Evolutionary conservation across 2,797 vertebrate species (phyloP).

Genomic region (Premnoplex brunnescens): DNA sequence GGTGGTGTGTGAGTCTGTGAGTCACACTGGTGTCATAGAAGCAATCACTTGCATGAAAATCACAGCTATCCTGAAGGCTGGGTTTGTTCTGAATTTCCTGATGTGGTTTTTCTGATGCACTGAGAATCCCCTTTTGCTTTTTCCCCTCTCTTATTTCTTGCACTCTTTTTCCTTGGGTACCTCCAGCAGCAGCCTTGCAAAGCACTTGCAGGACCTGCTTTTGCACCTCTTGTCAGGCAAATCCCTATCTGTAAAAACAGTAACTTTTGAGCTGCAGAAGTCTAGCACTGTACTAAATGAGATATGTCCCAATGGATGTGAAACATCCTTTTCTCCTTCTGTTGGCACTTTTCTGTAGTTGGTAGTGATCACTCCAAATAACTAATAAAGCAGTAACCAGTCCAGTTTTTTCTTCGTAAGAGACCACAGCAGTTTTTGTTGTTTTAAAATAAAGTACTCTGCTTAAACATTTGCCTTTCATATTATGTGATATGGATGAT

Average conservation of each 20-base stretch:
- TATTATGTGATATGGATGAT: not conserved
- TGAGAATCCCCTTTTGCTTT: not conserved
- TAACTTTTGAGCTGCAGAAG: not conserved
- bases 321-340: not conserved
- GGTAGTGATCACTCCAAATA: not conserved
- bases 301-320: not conserved
- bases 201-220: not conserved
- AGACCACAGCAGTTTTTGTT: not conserved
- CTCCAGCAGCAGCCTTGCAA: not conserved
- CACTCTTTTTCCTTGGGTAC: not conserved
- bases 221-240: not conserved
- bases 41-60: not conserved
- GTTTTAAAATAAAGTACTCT: not conserved
- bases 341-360: not conserved
- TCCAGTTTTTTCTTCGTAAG: not conserved
- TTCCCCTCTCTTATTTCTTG: not conserved
- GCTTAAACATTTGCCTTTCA: not conserved
- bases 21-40: not conserved
- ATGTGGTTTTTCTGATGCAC: not conserved
- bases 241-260: not conserved
- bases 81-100: not conserved
- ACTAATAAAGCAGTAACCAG: not conserved
- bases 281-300: not conserved
- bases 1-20: not conserved
- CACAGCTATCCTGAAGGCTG: not conserved